Base-by-base conservation (phyloP, 2,797 vertebrate genomes). In the Bucorvus abyssinicus region DNA sequence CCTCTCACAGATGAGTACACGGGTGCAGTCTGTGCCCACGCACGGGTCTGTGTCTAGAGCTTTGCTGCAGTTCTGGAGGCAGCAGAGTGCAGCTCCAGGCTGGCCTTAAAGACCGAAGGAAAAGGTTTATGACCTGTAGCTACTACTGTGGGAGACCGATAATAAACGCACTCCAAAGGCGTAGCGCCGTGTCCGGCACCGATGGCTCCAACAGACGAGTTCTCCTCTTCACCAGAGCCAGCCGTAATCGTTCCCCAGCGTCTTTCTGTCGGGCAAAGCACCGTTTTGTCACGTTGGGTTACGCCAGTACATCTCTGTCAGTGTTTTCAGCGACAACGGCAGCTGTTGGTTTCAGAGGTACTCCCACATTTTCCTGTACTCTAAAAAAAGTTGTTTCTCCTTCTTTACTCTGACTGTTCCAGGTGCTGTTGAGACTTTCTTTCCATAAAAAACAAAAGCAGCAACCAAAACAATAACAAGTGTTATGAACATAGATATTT, bases 81-180 rank as follows among this genome's bases (percentile, higher is more conserved):
- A 91, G 73, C 80, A 89, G 60, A 80, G 52, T 69, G 56, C 52
- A 59, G 56, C 67, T 93, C 77, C 60, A 94, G 69, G 53, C 59
- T 85, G 18, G 79, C 87, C 93, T 80, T 95, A 90, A 91, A 94
- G 71, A 84, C 29, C 63, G 56, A 84, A 92, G 70, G 86, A 93
- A 95, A 92, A 96, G 47, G 12, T 97, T 97, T 97, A 90, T 89
- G 75, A 79, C 83, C 96, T 96, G 36, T 89, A 69, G 92, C 64
- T 80, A 49, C 38, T 77, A 90, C 68, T 79, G n/a, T 21, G 61
- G 47, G 42, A 40, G 38, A 12, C 38, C 38, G 38, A 12, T 40
- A 97, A 91, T 86, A 96, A 84, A 76, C 90, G 76, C 69, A 90
- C 86, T 96, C 49, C 69, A 85, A 63, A 90, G 55, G 71, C 83